phyloP scores from a whole-genome alignment of 2,113 vertebrate genomes.

The Lota lota region DNA sequence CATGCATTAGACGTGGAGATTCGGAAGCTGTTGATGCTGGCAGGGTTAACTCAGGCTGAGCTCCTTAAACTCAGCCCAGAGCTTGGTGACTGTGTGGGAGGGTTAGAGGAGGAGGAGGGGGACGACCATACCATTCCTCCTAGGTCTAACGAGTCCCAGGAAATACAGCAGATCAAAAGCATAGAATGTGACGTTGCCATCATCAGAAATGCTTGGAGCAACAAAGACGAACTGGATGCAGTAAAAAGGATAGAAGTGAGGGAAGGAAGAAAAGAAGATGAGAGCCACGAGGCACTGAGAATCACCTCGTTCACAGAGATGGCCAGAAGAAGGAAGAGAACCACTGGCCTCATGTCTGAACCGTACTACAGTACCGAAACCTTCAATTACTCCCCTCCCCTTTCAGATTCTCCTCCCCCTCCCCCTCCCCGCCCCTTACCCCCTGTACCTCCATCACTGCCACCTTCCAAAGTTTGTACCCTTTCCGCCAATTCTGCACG shows the following conservation, averaged over 20 bases:
- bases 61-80: conserved; percentile 78
- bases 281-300: conserved; percentile 33
- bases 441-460: conserved; percentile 56
- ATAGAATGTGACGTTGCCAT: conserved; percentile 9
- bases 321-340: conserved; percentile 79
- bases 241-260: conserved; percentile 27
- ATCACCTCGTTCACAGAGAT: conserved; percentile 91
- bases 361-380: conserved; percentile 65
- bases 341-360: conserved; percentile 49
- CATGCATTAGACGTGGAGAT: conserved; percentile 78
- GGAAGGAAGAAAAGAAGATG: conserved; percentile 43
- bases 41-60: conserved; percentile 77
- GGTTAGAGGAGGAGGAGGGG: conserved; percentile 60
- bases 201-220: conserved; percentile 36
- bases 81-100: conserved; percentile 71
- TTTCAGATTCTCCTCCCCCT: conserved; percentile 67
- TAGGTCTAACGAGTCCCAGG: conserved; percentile 22
- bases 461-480: conserved; percentile 58
- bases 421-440: conserved; percentile 76
- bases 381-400: conserved; percentile 49
- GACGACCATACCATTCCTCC: conserved; percentile 21
- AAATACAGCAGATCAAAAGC: conserved; percentile 34
- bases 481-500: conserved; percentile 69
- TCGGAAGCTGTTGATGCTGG: conserved; percentile 73
- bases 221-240: conserved; percentile 34